These are phyloP conservation scores for Nephila pilipes DNA, from an alignment of 1,140 invertebrate species.

Conservation along the genomic window DNA sequence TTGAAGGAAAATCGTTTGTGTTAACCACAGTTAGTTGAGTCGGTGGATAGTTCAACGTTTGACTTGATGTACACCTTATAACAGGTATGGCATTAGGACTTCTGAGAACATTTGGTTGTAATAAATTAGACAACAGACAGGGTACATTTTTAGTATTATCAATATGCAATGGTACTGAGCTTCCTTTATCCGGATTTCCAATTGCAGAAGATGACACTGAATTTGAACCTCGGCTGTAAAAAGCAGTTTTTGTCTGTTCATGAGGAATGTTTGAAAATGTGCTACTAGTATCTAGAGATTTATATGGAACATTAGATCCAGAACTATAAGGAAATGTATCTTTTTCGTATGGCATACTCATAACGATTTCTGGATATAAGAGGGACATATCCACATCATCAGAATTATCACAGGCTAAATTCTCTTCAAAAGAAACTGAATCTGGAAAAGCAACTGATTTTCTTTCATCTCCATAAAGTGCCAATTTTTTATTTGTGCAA, in stretches of 20 bases:
- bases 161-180: background rate
- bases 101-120: background rate
- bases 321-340: background rate
- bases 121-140: background rate
- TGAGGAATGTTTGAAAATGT: background rate
- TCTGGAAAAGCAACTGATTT: background rate
- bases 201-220: background rate
- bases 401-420: background rate
- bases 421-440: background rate
- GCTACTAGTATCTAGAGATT: background rate
- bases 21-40: background rate
- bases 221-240: too few species aligned
- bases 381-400: background rate
- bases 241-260: background rate
- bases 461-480: background rate
- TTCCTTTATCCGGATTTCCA: background rate
- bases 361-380: background rate
- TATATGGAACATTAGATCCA: background rate
- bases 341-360: background rate
- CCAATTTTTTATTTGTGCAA: background rate
- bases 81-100: background rate
- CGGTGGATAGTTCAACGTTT: background rate
- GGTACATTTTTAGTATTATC: background rate
- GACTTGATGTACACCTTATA: too few species aligned
- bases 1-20: background rate